Evolutionary conservation across 2,888 invertebrate species (phyloP).

Genomic region (Capitulum mitella): DNA sequence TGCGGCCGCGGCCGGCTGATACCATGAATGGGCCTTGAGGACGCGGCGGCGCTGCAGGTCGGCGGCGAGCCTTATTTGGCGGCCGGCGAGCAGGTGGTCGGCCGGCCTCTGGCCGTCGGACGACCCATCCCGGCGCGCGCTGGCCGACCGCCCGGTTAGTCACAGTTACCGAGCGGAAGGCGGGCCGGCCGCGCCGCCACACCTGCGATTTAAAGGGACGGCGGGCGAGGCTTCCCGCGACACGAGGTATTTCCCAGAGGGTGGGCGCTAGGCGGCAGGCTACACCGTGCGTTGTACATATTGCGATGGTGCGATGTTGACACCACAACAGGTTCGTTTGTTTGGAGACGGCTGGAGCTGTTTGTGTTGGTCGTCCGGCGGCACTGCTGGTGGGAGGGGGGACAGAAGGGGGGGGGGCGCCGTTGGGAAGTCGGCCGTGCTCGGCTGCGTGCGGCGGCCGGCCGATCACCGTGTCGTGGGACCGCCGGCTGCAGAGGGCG

Average conservation of each 20-base stretch:
- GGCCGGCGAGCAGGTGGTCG: neutral
- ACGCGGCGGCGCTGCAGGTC: neutral
- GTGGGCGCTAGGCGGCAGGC: neutral
- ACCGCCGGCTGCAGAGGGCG: too few relatives aligned
- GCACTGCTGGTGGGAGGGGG: neutral
- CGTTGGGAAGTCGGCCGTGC: neutral
- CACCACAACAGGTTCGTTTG: too few relatives aligned
- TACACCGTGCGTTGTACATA: neutral
- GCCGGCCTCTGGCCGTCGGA: too few relatives aligned
- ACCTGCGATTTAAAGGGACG: too few relatives aligned
- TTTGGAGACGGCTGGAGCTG: too few relatives aligned
- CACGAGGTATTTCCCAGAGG: too few relatives aligned
- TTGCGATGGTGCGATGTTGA: neutral
- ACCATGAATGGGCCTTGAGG: constrained; percentile 18
- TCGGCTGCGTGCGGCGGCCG: neutral
- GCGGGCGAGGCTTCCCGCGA: too few relatives aligned
- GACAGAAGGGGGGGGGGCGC: neutral
- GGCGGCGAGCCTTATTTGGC: neutral
- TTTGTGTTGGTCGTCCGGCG: neutral
- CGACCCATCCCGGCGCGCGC: too few relatives aligned
- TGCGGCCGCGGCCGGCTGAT: neutral
- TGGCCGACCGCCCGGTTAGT: too few relatives aligned
- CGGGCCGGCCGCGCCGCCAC: too few relatives aligned
- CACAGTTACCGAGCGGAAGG: neutral
- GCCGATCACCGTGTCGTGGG: too few relatives aligned